A percentile compares a stretch with the other conserved stretches of the same genome.
Conservation (phyloP, 2,113 vertebrate species). For the Columba janthina region DNA sequence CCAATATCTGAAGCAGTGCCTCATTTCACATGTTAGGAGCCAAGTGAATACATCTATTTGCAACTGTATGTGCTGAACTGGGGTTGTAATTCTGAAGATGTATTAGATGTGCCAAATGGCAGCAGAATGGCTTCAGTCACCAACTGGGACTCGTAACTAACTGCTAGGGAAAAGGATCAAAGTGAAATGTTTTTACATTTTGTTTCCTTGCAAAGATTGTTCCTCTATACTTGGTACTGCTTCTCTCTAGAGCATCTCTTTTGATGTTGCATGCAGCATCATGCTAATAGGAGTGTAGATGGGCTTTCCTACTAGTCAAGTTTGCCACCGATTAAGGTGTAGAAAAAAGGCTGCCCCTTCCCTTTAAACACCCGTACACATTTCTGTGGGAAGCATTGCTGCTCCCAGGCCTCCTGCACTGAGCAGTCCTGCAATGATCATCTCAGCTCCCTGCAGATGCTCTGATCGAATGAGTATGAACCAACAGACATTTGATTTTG, state of each 20-base stretch:
- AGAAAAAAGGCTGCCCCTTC: neutral
- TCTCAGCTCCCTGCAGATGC: neutral
- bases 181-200: neutral
- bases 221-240: neutral
- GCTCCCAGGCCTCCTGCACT: neutral
- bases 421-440: neutral
- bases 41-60: rapidly evolving
- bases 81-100: neutral
- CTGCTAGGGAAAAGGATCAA: neutral
- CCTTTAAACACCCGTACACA: neutral
- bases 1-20: neutral
- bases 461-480: neutral
- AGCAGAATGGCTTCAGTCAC: neutral
- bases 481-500: neutral
- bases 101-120: neutral
- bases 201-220: neutral
- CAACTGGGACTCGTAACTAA: neutral
- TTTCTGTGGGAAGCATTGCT: neutral
- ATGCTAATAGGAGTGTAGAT: neutral
- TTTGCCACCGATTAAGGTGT: neutral
- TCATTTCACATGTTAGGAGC: rapidly evolving
- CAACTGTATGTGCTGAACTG: neutral
- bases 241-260: neutral
- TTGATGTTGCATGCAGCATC: neutral
- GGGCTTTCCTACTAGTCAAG: neutral